phyloP scores from a whole-genome alignment of 2,797 vertebrate species.

The Poeciliopsis infans region DNA sequence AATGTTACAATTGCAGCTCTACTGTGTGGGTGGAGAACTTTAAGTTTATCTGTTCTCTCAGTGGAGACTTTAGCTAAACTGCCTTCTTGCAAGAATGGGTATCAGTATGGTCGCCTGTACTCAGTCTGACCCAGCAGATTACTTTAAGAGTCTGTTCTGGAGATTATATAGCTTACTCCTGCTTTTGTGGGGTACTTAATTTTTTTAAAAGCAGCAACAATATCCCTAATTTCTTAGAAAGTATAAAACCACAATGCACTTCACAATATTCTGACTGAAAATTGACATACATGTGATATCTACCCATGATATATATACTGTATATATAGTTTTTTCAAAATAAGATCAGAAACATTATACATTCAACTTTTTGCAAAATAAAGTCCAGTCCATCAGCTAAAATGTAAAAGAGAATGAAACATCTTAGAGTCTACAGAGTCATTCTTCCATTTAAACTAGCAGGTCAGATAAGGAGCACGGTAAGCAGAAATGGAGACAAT shows the following conservation, averaged over 20 bases:
- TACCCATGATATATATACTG: neutral
- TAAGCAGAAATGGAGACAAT: neutral
- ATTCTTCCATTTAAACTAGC: neutral
- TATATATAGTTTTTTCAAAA: too few species aligned
- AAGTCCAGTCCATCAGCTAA: neutral
- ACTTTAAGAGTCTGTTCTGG: slow-evolving; percentile 26
- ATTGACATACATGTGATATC: neutral
- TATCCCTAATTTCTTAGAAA: neutral
- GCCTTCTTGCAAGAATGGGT: slow-evolving; percentile 34
- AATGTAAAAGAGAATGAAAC: neutral
- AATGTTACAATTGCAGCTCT: slow-evolving; percentile 50
- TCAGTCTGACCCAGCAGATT: slow-evolving; percentile 26
- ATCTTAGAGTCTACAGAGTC: neutral
- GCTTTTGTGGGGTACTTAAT: neutral
- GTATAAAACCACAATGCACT: neutral
- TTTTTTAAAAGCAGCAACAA: neutral
- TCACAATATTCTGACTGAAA: neutral
- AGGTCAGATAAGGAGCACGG: neutral
- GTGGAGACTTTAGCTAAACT: slow-evolving; percentile 41
- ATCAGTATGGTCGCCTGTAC: slow-evolving; percentile 39
- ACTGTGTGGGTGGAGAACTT: slow-evolving; percentile 45
- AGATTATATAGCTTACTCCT: neutral
- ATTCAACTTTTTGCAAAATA: neutral
- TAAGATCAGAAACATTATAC: too few species aligned
- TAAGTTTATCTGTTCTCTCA: slow-evolving; percentile 41